Evolutionary conservation across 2,888 invertebrate species (phyloP), one percentile per base, ranked within the genome.

Genomic region (Drosophila trichaetosa): DNA sequence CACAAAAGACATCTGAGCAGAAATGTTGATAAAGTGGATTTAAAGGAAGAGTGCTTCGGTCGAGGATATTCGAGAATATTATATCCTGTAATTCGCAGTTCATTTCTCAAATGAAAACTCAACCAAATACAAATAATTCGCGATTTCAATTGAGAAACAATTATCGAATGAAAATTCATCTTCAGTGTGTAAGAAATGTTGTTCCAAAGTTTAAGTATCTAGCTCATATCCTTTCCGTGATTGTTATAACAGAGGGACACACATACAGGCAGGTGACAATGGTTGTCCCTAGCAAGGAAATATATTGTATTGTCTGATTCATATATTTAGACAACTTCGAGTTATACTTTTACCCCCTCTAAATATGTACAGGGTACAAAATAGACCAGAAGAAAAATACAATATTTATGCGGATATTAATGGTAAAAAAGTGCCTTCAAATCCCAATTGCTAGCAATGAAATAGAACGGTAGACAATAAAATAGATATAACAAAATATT

Each of bases 341-440:
- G 4, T 24, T 16, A 16, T n/a, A 11, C 13, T 1, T 21, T 6
- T 21, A 21, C 2, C 2, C 24, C 24, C 8, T 48, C 24, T 27
- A 16, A 48, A 48, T 48, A 27, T 24, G 10, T 27, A 10, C 2
- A 21, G n/a, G n/a, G 29, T 42, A 33, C 4, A 67, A 51, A 70
- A 69, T 4, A 46, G 21, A 7, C 21, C 2, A 24, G 2, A 24
- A 48, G 31, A 56, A 42, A 13, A 62, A 18, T 13, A 16, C 36
- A 73, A 65, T 65, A 42, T 66, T 66, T 73, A 64, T 72, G 64
- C 53, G 58, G 63, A 72, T 71, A 59, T 73, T 64, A 64, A 66
- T 66, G 36, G 3, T 8, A 40, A 49, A 63, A 62, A 54, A 54
- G 38, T 48, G 18, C 16, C 16, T 21, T 29, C 11, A 64, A 11